These are phyloP conservation scores for Stomorhina lunata DNA, from an alignment of 2,888 invertebrate genomes.

Conservation along the genomic window DNA sequence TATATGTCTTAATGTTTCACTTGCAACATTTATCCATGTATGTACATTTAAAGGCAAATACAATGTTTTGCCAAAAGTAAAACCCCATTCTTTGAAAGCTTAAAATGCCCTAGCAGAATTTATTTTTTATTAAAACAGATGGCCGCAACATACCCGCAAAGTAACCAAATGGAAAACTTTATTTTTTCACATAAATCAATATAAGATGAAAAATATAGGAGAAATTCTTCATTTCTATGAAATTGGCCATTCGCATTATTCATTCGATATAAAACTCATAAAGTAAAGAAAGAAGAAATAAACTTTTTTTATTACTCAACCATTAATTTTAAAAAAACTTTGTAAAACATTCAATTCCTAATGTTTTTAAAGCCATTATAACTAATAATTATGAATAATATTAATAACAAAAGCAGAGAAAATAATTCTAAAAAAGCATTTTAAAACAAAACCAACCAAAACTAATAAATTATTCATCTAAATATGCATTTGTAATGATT, in stretches of 20 bases:
- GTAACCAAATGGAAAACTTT: not conserved
- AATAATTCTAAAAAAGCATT: not conserved
- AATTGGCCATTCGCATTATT: no score
- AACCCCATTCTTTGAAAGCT: not conserved
- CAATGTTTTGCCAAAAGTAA: not conserved
- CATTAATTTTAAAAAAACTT: not conserved
- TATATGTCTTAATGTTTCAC: not conserved
- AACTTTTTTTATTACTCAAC: not conserved
- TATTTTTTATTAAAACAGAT: not conserved
- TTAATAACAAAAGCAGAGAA: no score
- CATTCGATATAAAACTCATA: not conserved
- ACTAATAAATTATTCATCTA: no score
- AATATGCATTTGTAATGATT: not conserved
- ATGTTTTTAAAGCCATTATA: not conserved
- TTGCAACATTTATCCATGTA: not conserved
- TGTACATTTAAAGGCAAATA: not conserved
- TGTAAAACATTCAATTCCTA: not conserved
- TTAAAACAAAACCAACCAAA: not conserved
- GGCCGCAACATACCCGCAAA: not conserved
- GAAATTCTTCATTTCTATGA: not conserved
- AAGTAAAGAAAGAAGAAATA: not conserved
- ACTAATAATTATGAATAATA: not conserved
- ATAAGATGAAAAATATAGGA: not conserved
- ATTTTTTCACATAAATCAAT: slow-evolving; percentile 18
- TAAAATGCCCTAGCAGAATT: not conserved